Conservation (phyloP, 2,113 vertebrate genomes). For the Austrofundulus limnaeus region DNA sequence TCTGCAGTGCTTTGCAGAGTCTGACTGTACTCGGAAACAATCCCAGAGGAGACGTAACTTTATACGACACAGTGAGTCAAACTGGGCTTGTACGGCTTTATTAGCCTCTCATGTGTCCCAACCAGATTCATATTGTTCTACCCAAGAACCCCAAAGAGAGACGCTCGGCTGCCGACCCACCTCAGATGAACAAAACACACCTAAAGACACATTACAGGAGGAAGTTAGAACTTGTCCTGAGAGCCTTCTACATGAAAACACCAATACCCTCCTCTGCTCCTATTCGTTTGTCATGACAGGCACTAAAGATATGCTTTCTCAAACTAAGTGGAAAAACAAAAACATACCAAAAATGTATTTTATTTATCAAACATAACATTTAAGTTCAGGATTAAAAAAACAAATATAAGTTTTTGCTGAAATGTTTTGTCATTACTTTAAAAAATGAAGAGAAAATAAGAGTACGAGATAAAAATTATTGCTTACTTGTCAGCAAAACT, state of each 20-base stretch:
- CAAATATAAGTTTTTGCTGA: no score
- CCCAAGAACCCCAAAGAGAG: constrained; percentile 65
- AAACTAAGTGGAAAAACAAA: no score
- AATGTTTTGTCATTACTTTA: no score
- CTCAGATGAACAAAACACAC: not conserved
- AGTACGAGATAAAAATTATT: no score
- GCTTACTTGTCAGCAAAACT: no score
- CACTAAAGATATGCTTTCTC: no score
- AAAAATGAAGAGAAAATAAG: no score
- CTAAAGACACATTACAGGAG: constrained; percentile 20
- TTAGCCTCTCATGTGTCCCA: constrained; percentile 50
- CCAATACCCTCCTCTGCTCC: no score
- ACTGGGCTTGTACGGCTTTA: constrained; percentile 55
- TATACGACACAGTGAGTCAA: constrained; percentile 31
- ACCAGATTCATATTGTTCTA: constrained; percentile 47
- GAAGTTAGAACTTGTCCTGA: constrained; percentile 15
- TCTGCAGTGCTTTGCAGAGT: constrained; percentile 33
- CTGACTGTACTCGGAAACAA: constrained; percentile 51
- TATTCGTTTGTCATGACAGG: no score
- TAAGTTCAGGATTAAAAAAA: no score
- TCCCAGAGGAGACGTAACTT: constrained; percentile 58
- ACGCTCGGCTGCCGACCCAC: constrained; percentile 38
- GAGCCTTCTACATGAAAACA: constrained; percentile 5
- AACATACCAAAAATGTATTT: no score
- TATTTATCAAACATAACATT: no score